These are phyloP conservation scores for Drosophila siamana DNA, from an alignment of 2,888 invertebrate genomes.

Conservation along the genomic window DNA sequence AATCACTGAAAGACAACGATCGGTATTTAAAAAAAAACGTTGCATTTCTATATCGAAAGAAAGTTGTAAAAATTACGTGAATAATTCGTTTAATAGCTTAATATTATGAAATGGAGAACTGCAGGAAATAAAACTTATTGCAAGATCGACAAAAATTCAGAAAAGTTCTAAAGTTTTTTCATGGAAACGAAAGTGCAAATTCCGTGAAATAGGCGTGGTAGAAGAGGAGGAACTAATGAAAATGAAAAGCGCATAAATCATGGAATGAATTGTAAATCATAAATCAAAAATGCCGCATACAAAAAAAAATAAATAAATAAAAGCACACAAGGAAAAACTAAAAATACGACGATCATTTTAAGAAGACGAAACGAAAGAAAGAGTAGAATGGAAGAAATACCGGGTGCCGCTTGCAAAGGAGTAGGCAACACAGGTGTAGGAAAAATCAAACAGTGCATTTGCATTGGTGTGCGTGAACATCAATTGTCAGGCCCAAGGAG, in stretches of 20 bases:
- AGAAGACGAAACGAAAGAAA: conserved; percentile 20
- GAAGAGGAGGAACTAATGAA: conserved; percentile 3
- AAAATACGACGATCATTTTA: conserved; percentile 64
- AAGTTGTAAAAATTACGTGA: not conserved
- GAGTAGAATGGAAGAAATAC: conserved; percentile 40
- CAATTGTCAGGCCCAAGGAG: conserved; percentile 50
- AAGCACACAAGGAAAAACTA: conserved; percentile 59
- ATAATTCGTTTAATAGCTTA: not conserved
- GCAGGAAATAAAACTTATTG: not conserved
- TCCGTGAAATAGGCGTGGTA: conserved; percentile 35
- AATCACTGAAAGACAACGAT: not conserved
- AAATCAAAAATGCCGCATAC: conserved; percentile 38
- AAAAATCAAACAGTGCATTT: conserved; percentile 35
- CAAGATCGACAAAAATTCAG: not conserved
- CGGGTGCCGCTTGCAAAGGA: conserved; percentile 58
- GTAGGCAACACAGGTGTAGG: conserved; percentile 61
- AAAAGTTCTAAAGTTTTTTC: conserved; percentile 6
- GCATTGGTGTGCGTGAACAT: conserved; percentile 19
- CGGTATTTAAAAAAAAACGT: not conserved
- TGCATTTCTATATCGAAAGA: not conserved
- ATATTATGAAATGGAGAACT: too few species aligned
- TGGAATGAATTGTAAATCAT: conserved; percentile 28
- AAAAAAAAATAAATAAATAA: conserved; percentile 41
- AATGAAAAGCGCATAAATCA: conserved; percentile 46
- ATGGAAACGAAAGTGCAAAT: conserved; percentile 53